Evolutionary conservation across 2,888 invertebrate species (phyloP), one percentile per base, ranked within the genome.

Genomic region (Brachypalpus laphriformis): DNA sequence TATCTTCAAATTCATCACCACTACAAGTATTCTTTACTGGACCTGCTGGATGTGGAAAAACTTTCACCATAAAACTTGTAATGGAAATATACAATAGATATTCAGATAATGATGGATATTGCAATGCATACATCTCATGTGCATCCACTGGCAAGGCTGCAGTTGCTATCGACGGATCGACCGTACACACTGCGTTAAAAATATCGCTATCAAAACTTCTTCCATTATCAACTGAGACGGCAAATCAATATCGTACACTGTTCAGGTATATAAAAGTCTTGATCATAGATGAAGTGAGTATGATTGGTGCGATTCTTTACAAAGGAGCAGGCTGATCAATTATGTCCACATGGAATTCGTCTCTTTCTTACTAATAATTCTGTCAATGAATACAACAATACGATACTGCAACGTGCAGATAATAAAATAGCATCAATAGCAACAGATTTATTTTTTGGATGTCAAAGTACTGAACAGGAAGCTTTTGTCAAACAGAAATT

Each of bases 11-110:
- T 77, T 11, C 49, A 18, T 51, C 71, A 28, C 87, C 87, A 18
- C 25, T 88, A 7, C 87, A 87, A 85, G 68, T 87, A 72, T 87
- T 89, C 86, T 88, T 90, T 5, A 90, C 90, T 3, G 89, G 89
- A 0, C 89, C 89, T 51, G 89, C 90, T 77, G 89, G 89, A 20
- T 65, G 87, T 66, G 89, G 89, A 0, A 89, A 90, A 88, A 88
- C 90, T 14, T 91, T 90, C 66, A 87, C 90, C 9, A 91, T 92
- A 7, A 90, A 90, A 88, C 86, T 90, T 0, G 51, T 92, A 0
- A 91, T 91, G 90, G 91, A 91, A 88, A 92, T 90, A 76, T 91
- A 91, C 63, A 92, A 92, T 75, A 70, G 91, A 34, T 92, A 86
- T 77, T 70, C 89, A 47, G 87, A 89, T 71, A 89, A 76, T 45